A percentile compares a stretch with the other conserved stretches of the same genome.
These are phyloP conservation scores for Phenacoccus solenopsis DNA, from an alignment of 1,140 invertebrate genomes.

Conservation along the genomic window DNA sequence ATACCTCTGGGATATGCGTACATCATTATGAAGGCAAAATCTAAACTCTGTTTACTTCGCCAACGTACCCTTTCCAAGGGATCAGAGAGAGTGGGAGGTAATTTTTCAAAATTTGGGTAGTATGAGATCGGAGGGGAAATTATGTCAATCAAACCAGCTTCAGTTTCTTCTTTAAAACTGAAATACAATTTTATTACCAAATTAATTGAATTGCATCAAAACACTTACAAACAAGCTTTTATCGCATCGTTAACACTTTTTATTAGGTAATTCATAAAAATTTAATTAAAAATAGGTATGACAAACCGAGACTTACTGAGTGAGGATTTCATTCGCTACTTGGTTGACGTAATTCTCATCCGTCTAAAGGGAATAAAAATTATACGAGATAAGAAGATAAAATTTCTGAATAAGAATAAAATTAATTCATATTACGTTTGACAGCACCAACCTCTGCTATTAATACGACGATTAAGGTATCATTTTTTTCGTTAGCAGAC, in stretches of 20 bases:
- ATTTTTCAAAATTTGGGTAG: conserved; percentile 73
- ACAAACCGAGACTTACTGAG: conserved; percentile 43
- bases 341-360: conserved; percentile 56
- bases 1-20: conserved; percentile 71
- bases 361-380: conserved; percentile 38
- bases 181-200: background rate
- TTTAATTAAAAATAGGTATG: background rate
- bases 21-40: conserved; percentile 92
- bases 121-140: conserved; percentile 71
- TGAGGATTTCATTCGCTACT: conserved; percentile 59
- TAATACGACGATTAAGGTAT: conserved; percentile 78
- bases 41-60: conserved; percentile 93
- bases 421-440: background rate
- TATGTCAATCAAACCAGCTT: conserved; percentile 76
- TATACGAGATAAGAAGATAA: conserved; percentile 23
- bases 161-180: conserved; percentile 63
- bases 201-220: background rate
- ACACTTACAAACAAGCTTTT: background rate
- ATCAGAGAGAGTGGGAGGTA: conserved; percentile 73
- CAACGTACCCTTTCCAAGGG: conserved; percentile 76
- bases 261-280: background rate
- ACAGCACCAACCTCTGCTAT: conserved; percentile 59
- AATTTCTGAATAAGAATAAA: conserved; percentile 18
- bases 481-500: conserved; percentile 57
- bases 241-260: background rate